Conservation (phyloP, 2,797 vertebrate genomes). For the Pagetopsis macropterus region DNA sequence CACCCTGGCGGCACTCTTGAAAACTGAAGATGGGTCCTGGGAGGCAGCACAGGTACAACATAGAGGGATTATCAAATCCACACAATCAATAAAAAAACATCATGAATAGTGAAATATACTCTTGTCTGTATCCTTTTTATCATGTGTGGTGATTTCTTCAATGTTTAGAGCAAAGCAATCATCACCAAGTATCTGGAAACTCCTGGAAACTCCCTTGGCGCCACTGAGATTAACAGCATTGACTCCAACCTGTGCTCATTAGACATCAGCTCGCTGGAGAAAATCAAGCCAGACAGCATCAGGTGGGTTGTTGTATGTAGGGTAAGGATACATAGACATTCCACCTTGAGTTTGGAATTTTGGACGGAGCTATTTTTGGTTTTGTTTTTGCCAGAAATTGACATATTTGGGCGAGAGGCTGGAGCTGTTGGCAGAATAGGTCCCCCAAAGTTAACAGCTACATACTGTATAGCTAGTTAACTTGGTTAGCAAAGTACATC, state of each 20-base stretch:
- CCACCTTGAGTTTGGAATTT: background rate
- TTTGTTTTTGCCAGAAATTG: too few species aligned
- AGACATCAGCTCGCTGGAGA: constrained; percentile 54
- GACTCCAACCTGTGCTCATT: constrained; percentile 71
- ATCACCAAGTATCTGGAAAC: constrained; percentile 70
- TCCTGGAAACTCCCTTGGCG: constrained; percentile 57
- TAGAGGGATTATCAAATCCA: background rate
- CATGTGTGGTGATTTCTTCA: constrained; percentile 6
- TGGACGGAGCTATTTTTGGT: too few species aligned
- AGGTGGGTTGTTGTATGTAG: constrained; percentile 45
- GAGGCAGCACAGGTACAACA: constrained; percentile 56
- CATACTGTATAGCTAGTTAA: too few species aligned
- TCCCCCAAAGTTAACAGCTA: too few species aligned
- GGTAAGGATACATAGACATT: background rate
- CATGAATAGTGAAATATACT: background rate
- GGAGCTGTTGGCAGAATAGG: too few species aligned
- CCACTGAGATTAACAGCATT: constrained; percentile 64
- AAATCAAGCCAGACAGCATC: constrained; percentile 62
- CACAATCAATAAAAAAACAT: background rate
- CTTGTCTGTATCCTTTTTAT: background rate
- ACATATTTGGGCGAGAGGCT: too few species aligned
- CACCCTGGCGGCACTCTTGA: constrained; percentile 68
- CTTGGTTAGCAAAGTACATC: too few species aligned
- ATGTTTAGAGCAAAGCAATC: constrained; percentile 71
- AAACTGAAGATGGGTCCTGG: constrained; percentile 61